Conservation (phyloP, 1,140 invertebrate species). For the Andricus grossulariae region DNA sequence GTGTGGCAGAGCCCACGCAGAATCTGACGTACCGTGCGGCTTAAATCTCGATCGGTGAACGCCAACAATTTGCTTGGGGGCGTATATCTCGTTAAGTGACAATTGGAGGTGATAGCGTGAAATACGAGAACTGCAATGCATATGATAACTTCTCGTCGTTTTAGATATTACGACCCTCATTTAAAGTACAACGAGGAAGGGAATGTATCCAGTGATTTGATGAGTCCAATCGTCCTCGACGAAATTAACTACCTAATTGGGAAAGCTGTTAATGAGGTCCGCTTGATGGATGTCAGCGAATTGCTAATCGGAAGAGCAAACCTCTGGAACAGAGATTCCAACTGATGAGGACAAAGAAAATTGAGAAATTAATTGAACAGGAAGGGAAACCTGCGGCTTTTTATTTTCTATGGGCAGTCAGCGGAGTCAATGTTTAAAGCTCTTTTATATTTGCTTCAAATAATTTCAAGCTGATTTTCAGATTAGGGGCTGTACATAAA, state of each 20-base stretch:
- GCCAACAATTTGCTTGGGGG: slow-evolving; percentile 68
- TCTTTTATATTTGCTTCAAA: no score
- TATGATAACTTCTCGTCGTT: slow-evolving; percentile 51
- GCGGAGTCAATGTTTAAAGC: no score
- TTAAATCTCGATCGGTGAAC: slow-evolving; percentile 50
- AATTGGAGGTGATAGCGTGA: slow-evolving; percentile 69
- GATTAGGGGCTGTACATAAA: no score
- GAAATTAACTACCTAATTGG: slow-evolving; percentile 27
- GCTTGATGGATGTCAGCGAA: slow-evolving; percentile 30
- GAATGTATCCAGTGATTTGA: slow-evolving; percentile 17
- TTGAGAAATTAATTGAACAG: slow-evolving; percentile 30
- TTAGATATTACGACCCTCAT: slow-evolving; percentile 24
- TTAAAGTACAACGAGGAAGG: slow-evolving; percentile 25
- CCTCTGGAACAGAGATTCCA: not conserved
- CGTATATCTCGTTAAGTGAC: slow-evolving; percentile 73
- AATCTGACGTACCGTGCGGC: slow-evolving; percentile 38
- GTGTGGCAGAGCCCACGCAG: slow-evolving; percentile 61
- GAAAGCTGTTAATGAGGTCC: slow-evolving; percentile 30
- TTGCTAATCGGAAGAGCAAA: slow-evolving; percentile 15
- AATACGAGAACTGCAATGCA: slow-evolving; percentile 60
- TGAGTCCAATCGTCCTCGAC: slow-evolving; percentile 23
- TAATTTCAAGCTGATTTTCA: no score
- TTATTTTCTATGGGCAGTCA: not conserved
- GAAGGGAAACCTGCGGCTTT: not conserved
- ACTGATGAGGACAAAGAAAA: slow-evolving; percentile 5